Evolutionary conservation across 2,888 invertebrate species (phyloP), one percentile per base, ranked within the genome.

Genomic region (Melipona beecheii): DNA sequence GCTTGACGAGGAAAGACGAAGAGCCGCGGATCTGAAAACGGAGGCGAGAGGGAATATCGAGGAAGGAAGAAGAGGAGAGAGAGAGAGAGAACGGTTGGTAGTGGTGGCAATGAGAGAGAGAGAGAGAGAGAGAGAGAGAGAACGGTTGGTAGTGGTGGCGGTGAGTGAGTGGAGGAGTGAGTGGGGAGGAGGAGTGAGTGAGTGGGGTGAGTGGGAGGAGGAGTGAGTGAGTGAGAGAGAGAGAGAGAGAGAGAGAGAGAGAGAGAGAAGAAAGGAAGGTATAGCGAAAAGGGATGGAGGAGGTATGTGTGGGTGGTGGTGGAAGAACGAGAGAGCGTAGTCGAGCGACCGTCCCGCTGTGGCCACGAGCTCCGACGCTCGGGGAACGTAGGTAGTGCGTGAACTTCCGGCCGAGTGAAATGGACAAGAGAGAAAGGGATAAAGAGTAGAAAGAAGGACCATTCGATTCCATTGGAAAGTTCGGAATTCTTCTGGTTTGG

Each of bases 321-420:
- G 90, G 91, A 89, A 90, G 91, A 92, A 90, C 91, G 91, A 92
- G 92, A 91, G 89, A 92, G 91, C 92, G 92, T 92, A 94, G 94
- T 94, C 93, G 93, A 94, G 94, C 93, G 94, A 93, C 91, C 93
- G 94, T 94, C 93, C 93, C 94, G 93, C 93, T 94, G 93, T 93
- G 93, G 92, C 92, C 93, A 93, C 93, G 93, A 93, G 93, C 93
- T 93, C 91, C 93, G 92, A 89, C 84, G 90, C 90, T 90, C 90
- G 90, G 87, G 87, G 89, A 90, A 89, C 92, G 93, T 93, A 93
- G 93, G 93, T 94, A 93, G 92, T 92, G 93, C 92, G 92, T 93
- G 92, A 93, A 88, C 88, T 90, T 89, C 89, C 87, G 89, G 90
- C 87, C 88, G 90, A 89, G 88, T 86, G 89, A 87, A 86, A 81